Evolutionary conservation across 2,113 vertebrate genomes (phyloP), one percentile per base, ranked within the genome.

Genomic region (Microtus ochrogaster): DNA sequence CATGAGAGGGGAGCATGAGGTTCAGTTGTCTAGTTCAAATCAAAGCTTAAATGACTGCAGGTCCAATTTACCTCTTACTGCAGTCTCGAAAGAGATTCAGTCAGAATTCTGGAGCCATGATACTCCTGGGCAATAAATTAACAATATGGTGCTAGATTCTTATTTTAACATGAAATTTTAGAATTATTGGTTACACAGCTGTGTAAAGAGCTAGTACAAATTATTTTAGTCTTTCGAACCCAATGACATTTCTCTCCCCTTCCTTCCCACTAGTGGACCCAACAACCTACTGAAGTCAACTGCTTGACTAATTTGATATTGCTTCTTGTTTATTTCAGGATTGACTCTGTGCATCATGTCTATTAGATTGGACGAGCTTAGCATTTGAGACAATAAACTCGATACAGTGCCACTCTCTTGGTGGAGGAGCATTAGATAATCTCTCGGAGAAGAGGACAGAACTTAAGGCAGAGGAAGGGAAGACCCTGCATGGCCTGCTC

Each of bases 211-310:
- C 0, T 8, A 41, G 55, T 4, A 33, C 1, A 49, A 74, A 41
- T 44, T 16, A 13, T 24, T n/a, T 81, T 36, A 52, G 12, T 44
- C 28, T 58, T 41, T 74, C 16, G 33, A 19, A 4, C 30, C 13
- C 2, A 76, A 10, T 10, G 22, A 12, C 2, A 10, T 8, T 30
- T 92, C n/a, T 41, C 5, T 10, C 30, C 1, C 7, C 2, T 13
- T 79, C 11, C 39, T 39, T 24, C 30, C 24, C 9, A 8, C 0
- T 52, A 30, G 8, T n/a, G 30, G 36, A 66, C 33, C 10, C 19
- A 2, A 68, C 19, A 19, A 9, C 19, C 36, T 49, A 81, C 26
- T 66, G 36, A 4, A 33, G 10, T 13, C 21, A 47, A 74, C 33
- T 65, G 26, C n/a, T 30, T 68, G 13, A 10, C 41, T 68, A 73